Base-by-base conservation (phyloP, 2,888 invertebrate genomes). In the Drosophila macrothrix region DNA sequence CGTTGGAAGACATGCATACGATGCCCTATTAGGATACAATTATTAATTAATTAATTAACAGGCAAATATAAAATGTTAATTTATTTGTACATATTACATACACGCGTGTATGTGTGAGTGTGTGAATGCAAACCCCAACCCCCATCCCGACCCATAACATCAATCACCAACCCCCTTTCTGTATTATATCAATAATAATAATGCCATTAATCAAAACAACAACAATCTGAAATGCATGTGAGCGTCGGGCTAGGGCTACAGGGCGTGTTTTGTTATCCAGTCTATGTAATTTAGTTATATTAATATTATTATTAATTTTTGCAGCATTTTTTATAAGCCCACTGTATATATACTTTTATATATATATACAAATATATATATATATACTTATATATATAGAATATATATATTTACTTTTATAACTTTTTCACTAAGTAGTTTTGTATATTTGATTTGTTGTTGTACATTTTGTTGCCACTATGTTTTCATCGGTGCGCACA, bases 1-100 rank as follows among this genome's bases (percentile, higher is more conserved):
- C 60, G 73, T 74, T 80, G 54, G 82, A 85, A 85, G 84, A 85
- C 84, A 85, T 88, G 86, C 87, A 87, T 84, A 84, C 78, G 68
- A 83, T 67, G 81, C 83, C 83, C 80, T 79, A 80, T 74, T 73
- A 60, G 71, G 39, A 71, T 52, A 72, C 55, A 70, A 55, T 31
- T 80, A 67, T 71, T 70, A 70, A 70, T 72, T 64, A 67, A 74
- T 64, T 67, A 78, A 71, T 53, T 41, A 64, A 67, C 46, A 31
- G 43, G 55, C 39, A 63, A 54, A 74, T 73, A 67, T 72, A 19
- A 64, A 68, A 76, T 88, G 83, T 90, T 90, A 83, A 85, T 83
- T 84, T 90, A 90, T 85, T 88, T 56, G 41, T 56, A 56, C n/a
- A 41, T 46, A 46, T 86, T 78, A 71, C 68, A 56, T 41, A 55